These are phyloP conservation scores for Yponomeuta sedellus DNA, from an alignment of 2,888 invertebrate species.

Conservation along the genomic window DNA sequence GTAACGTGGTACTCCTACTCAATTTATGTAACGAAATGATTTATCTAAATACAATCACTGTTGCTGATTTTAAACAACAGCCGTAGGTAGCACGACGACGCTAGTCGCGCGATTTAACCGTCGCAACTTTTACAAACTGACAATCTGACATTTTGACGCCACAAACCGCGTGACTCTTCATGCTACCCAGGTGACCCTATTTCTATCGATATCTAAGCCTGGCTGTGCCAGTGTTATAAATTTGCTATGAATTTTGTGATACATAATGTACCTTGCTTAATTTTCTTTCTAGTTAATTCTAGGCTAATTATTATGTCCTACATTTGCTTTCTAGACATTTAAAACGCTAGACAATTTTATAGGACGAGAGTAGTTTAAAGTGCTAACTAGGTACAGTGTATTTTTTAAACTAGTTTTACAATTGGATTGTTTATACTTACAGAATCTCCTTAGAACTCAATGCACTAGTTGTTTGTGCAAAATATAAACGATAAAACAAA, in stretches of 20 bases:
- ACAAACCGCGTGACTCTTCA: no score
- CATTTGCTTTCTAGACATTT: neutral
- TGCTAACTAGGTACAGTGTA: neutral
- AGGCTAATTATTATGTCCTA: neutral
- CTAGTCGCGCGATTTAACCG: no score
- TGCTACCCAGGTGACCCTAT: no score
- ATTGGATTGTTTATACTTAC: neutral
- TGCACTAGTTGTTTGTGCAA: conserved; percentile 48
- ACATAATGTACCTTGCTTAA: neutral
- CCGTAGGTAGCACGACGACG: no score
- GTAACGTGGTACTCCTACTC: no score
- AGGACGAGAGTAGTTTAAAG: neutral
- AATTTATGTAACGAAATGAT: no score
- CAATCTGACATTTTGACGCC: no score
- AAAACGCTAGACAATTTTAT: neutral
- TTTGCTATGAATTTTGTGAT: neutral
- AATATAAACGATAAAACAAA: conserved; percentile 24
- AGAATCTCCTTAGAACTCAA: conserved; percentile 37
- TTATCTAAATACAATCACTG: no score
- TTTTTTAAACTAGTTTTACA: conserved; percentile 5
- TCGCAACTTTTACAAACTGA: no score
- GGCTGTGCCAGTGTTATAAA: no score
- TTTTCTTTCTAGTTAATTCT: neutral
- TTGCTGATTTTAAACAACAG: no score
- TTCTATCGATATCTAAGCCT: no score